Conservation (phyloP, 2,888 invertebrate species). For the Meta bourneti region DNA sequence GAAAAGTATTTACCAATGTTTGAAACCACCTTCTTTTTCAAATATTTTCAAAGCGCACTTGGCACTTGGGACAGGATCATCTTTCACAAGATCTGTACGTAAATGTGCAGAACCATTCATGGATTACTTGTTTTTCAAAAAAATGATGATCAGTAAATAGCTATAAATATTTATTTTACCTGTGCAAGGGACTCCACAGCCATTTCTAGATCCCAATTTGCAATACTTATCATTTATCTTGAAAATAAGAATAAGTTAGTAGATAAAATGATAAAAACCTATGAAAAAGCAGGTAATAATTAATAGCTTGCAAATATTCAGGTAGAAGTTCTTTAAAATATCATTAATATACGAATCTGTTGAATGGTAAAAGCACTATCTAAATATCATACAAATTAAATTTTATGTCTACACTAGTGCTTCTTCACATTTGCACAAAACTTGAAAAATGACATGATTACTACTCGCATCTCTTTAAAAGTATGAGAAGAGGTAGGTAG, state of each 20-base stretch:
- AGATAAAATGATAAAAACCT: not conserved
- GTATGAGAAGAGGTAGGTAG: too few species aligned
- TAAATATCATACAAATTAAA: too few species aligned
- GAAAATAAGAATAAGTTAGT: not conserved
- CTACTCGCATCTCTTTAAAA: too few species aligned
- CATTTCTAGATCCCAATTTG: conserved; percentile 36
- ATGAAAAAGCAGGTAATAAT: too few species aligned
- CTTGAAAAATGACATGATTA: too few species aligned
- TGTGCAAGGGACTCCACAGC: conserved; percentile 62
- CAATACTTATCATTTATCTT: conserved; percentile 71
- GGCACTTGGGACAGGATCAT: conserved; percentile 46
- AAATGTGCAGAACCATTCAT: not conserved
- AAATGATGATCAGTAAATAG: not conserved
- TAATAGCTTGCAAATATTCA: too few species aligned
- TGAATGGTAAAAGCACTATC: too few species aligned
- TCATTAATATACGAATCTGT: too few species aligned
- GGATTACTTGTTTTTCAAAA: not conserved
- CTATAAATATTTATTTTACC: conserved; percentile 17
- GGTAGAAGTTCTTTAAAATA: too few species aligned
- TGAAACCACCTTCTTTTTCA: conserved; percentile 64
- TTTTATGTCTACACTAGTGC: too few species aligned
- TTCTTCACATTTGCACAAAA: too few species aligned
- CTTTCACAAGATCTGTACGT: conserved; percentile 46
- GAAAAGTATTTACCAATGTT: conserved; percentile 37
- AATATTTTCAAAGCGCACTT: conserved; percentile 67